Evolutionary conservation across 2,113 vertebrate genomes (phyloP).

Genomic region (Butorides virescens): DNA sequence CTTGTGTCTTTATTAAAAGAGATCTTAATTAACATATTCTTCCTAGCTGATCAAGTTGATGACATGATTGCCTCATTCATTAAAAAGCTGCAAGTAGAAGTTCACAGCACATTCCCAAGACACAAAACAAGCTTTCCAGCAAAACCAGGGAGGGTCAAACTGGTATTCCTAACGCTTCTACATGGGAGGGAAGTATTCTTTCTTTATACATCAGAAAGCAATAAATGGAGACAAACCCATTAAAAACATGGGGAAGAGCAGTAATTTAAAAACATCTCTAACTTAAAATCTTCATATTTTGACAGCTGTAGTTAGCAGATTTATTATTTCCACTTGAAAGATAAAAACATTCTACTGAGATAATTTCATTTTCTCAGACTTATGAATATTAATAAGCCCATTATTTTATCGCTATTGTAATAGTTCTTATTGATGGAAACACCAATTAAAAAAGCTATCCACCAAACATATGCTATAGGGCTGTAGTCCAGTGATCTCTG

Average conservation of each 20-base stretch:
- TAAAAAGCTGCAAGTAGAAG: not conserved
- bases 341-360: not conserved
- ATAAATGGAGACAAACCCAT: not conserved
- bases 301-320: not conserved
- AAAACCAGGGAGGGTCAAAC: not conserved
- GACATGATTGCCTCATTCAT: not conserved
- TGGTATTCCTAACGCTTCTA: not conserved
- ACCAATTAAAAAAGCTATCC: not conserved
- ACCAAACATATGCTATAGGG: not conserved
- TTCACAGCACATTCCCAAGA: not conserved
- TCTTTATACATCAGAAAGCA: not conserved
- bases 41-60: not conserved
- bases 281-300: not conserved
- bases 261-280: not conserved
- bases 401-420: not conserved
- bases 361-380: not conserved
- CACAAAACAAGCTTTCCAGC: not conserved
- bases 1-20: not conserved
- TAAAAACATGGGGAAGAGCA: not conserved
- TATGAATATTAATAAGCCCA: slow-evolving; percentile 13
- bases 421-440: not conserved
- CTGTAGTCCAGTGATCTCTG: not conserved
- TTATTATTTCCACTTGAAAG: slow-evolving; percentile 11
- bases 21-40: not conserved
- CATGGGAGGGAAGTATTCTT: rapidly evolving